Conservation (phyloP, 30 jellyfish, hydroid and myxozoan genomes). For the Euphysa ruthae region DNA sequence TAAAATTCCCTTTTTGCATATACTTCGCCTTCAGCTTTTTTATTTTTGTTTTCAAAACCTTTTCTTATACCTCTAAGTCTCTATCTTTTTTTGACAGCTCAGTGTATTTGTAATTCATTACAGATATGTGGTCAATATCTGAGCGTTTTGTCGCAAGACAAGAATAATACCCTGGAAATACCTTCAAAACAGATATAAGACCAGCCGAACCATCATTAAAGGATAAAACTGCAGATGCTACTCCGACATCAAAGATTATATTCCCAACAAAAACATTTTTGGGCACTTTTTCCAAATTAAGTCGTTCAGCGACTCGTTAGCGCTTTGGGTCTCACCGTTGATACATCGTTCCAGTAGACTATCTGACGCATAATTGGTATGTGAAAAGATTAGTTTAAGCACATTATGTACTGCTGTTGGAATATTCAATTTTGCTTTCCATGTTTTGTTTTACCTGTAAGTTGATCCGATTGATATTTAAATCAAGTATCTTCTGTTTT, state of each 20-base stretch:
- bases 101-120: neutral
- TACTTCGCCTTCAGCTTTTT: neutral
- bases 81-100: neutral
- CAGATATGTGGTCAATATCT: too few species aligned
- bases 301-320: slow-evolving; percentile 36
- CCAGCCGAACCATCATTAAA: slow-evolving; percentile 33
- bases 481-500: slow-evolving; percentile 14
- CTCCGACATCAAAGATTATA: slow-evolving; percentile 9
- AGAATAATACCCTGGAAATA: too few species aligned
- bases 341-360: too few species aligned
- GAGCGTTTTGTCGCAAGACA: too few species aligned
- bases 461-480: slow-evolving; percentile 19
- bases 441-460: neutral
- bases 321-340: slow-evolving; percentile 34
- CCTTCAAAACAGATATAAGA: neutral
- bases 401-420: slow-evolving; percentile 4
- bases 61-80: slow-evolving; percentile 3
- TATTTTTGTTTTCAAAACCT: neutral
- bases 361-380: slow-evolving; percentile 12
- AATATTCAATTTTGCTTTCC: slow-evolving; percentile 10
- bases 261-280: slow-evolving; percentile 18
- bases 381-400: slow-evolving; percentile 16
- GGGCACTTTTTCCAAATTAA: too few species aligned
- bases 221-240: slow-evolving; percentile 26
- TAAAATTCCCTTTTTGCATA: neutral